These are phyloP conservation scores for Chelon labrosus DNA, from an alignment of 2,797 vertebrate genomes.

Conservation along the genomic window DNA sequence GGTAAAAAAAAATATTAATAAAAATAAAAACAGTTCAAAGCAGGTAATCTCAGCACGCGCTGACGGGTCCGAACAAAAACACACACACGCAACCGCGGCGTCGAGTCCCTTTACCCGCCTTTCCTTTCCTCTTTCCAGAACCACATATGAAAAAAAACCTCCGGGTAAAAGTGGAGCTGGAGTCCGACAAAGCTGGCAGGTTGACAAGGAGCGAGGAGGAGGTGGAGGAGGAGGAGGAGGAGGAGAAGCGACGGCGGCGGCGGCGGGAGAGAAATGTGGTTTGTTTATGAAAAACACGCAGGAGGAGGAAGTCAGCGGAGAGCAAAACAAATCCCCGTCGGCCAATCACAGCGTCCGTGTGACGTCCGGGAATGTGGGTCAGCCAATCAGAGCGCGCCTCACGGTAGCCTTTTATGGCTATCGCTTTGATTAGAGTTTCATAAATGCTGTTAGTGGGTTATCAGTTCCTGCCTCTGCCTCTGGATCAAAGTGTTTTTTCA, in stretches of 20 bases:
- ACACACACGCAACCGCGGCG: slow-evolving; percentile 28
- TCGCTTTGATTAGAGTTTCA: slow-evolving; percentile 34
- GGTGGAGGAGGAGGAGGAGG: slow-evolving; percentile 39
- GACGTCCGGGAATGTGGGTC: slow-evolving; percentile 75
- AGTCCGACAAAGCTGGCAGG: slow-evolving; percentile 23
- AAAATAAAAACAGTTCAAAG: slow-evolving; percentile 3
- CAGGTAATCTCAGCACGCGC: slow-evolving; percentile 51
- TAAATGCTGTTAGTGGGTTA: slow-evolving; percentile 18
- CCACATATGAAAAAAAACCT: not conserved
- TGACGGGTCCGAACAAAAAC: slow-evolving; percentile 47
- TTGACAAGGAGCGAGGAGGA: slow-evolving; percentile 26
- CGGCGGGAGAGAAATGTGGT: slow-evolving; percentile 63
- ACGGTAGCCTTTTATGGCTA: slow-evolving; percentile 57
- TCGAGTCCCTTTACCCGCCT: slow-evolving; percentile 44
- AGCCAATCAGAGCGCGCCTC: slow-evolving; percentile 77
- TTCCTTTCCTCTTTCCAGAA: not conserved
- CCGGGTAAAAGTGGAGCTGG: slow-evolving; percentile 12
- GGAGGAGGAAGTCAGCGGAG: slow-evolving; percentile 73
- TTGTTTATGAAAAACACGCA: slow-evolving; percentile 84
- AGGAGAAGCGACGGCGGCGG: slow-evolving; percentile 63
- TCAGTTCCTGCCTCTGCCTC: slow-evolving; percentile 13
- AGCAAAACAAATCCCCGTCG: slow-evolving; percentile 76
- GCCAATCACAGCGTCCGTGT: slow-evolving; percentile 73
- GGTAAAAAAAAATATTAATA: slow-evolving; percentile 27
- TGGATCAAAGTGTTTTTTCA: not conserved